Conservation (phyloP, 2,113 vertebrate genomes). For the Malaclemys terrapin region DNA sequence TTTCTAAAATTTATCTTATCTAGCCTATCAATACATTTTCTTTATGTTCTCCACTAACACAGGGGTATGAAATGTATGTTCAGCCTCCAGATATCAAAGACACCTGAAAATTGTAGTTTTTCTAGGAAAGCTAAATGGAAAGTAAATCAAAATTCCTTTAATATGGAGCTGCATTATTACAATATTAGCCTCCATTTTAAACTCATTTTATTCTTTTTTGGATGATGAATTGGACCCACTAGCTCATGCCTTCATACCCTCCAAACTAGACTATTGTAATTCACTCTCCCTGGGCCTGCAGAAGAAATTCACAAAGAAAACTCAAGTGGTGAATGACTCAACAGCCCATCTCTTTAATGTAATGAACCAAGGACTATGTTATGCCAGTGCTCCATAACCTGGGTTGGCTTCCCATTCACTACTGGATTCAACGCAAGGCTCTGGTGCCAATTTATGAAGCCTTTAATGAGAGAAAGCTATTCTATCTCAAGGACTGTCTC, state of each 20-base stretch:
- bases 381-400: not conserved
- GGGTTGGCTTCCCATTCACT: rapidly evolving
- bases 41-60: not conserved
- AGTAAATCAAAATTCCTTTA: not conserved
- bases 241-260: not conserved
- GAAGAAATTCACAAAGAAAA: not conserved
- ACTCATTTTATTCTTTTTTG: not conserved
- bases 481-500: not conserved
- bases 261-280: not conserved
- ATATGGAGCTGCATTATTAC: not conserved
- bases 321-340: not conserved
- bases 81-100: not conserved
- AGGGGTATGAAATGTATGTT: rapidly evolving
- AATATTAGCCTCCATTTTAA: not conserved
- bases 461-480: not conserved
- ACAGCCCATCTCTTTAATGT: rapidly evolving
- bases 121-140: not conserved
- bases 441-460: rapidly evolving
- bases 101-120: not conserved
- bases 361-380: rapidly evolving
- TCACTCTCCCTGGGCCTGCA: not conserved
- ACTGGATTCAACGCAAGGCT: not conserved
- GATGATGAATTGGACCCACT: not conserved
- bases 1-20: not conserved
- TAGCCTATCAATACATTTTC: not conserved